Evolutionary conservation across 2,113 vertebrate genomes (phyloP).

Genomic region (Megaptera novaeangliae): DNA sequence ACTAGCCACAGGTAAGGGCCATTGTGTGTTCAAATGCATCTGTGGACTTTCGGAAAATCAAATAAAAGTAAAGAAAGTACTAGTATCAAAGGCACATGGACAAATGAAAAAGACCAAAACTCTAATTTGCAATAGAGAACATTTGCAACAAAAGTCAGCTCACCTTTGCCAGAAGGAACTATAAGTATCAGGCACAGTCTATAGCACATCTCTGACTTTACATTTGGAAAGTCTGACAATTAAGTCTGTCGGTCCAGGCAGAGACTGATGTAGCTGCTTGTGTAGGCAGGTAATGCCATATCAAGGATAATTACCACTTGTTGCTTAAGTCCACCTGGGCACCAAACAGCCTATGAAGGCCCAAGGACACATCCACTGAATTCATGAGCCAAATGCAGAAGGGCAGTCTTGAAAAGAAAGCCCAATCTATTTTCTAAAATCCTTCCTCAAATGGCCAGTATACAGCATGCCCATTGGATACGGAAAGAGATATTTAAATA

Average conservation of each 20-base stretch:
- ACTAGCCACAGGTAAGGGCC: neutral
- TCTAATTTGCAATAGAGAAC: slow-evolving; percentile 31
- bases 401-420: neutral
- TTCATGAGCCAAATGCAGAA: neutral
- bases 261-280: neutral
- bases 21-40: neutral
- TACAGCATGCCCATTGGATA: neutral
- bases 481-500: neutral
- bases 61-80: slow-evolving; percentile 33
- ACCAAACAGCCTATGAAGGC: neutral
- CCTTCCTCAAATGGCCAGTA: neutral
- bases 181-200: slow-evolving; percentile 39
- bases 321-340: neutral
- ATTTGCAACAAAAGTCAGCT: slow-evolving; percentile 15
- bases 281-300: neutral
- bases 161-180: slow-evolving; percentile 45
- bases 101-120: neutral
- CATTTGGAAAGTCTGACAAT: slow-evolving; percentile 50
- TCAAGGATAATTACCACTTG: neutral
- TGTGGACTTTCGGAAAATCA: neutral
- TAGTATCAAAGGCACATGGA: neutral
- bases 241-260: neutral
- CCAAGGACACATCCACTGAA: neutral
- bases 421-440: neutral
- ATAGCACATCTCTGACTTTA: neutral